These are phyloP conservation scores for Steinernema khuongi DNA, from an alignment of 1,140 invertebrate genomes.

Conservation along the genomic window DNA sequence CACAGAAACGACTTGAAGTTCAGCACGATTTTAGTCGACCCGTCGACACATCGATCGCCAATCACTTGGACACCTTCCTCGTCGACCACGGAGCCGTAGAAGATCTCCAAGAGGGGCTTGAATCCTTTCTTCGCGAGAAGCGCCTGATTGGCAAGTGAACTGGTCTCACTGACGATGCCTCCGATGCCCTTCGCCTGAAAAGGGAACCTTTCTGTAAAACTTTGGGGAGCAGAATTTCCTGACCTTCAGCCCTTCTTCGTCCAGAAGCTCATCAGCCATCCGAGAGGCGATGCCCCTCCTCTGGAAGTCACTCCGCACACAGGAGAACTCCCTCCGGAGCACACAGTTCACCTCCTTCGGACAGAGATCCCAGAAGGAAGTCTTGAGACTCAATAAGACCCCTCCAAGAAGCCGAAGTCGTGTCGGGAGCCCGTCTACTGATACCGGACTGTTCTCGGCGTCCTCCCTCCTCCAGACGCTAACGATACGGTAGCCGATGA, in stretches of 20 bases:
- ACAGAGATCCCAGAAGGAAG: not conserved
- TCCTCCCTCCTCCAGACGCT: not conserved
- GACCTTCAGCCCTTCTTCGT: not conserved
- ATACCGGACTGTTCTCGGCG: not conserved
- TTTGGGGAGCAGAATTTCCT: not conserved
- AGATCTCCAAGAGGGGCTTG: not conserved
- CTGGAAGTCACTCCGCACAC: not conserved
- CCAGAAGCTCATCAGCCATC: not conserved
- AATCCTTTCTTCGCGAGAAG: not conserved
- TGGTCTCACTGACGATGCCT: not conserved
- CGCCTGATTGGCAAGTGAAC: not conserved
- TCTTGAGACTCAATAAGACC: not conserved
- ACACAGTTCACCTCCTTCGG: not conserved
- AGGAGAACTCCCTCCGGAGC: not conserved
- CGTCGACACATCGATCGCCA: not conserved
- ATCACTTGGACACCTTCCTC: not conserved
- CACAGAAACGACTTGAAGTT: constrained; percentile 3
- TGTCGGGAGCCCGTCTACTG: not conserved
- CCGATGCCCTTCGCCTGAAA: not conserved
- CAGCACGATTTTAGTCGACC: not conserved
- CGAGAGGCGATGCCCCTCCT: not conserved
- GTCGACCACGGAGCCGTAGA: not conserved
- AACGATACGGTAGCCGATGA: not conserved
- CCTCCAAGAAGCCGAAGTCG: not conserved
- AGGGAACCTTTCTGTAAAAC: not conserved